Conservation (phyloP, 2,888 invertebrate genomes). For the Hirtodrosophila alboralis region DNA sequence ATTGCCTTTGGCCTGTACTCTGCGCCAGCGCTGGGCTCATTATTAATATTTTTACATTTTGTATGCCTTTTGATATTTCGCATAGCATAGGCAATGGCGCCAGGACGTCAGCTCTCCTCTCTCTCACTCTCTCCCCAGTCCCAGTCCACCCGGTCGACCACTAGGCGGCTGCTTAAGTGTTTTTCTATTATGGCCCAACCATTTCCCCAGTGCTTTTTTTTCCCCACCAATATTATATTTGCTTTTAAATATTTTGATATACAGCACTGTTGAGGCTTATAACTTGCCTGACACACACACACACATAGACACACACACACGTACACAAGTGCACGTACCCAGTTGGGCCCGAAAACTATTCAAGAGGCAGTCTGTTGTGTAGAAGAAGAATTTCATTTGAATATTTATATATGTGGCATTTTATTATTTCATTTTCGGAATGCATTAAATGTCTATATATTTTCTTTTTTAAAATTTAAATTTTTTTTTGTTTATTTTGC, state of each 20-base stretch:
- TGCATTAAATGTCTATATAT: too few relatives aligned
- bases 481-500: too few relatives aligned
- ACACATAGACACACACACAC: slow-evolving; percentile 30
- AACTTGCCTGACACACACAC: slow-evolving; percentile 56
- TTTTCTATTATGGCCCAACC: slow-evolving; percentile 75
- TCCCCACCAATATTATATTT: slow-evolving; percentile 77
- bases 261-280: slow-evolving; percentile 74
- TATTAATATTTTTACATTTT: slow-evolving; percentile 80
- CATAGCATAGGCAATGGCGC: slow-evolving; percentile 44
- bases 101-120: slow-evolving; percentile 12
- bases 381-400: too few relatives aligned
- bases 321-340: slow-evolving; percentile 25
- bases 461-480: too few relatives aligned
- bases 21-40: slow-evolving; percentile 69
- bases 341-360: slow-evolving; percentile 9
- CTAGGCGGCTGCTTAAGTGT: slow-evolving; percentile 72
- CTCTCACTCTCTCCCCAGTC: background rate
- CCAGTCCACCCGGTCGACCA: slow-evolving; percentile 31
- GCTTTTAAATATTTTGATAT: slow-evolving; percentile 83
- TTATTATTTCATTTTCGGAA: too few relatives aligned
- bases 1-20: slow-evolving; percentile 37
- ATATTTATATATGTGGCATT: too few relatives aligned
- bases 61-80: slow-evolving; percentile 66
- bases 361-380: too few relatives aligned
- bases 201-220: slow-evolving; percentile 55